Conservation (phyloP, 2,113 vertebrate species). For the Podarcis muralis region DNA sequence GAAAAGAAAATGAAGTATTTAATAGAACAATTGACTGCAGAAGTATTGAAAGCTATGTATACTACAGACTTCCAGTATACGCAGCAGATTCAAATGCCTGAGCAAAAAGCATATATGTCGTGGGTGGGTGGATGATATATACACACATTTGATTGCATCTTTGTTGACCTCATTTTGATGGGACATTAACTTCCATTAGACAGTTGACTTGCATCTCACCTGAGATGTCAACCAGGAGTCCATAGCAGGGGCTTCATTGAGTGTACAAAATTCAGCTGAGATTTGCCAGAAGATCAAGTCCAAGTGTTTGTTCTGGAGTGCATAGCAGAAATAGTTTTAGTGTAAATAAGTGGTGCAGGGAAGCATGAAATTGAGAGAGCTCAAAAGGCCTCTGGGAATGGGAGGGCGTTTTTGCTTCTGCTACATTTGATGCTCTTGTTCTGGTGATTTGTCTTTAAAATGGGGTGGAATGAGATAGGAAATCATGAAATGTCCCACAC, state of each 20-base stretch:
- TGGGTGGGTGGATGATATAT: conserved; percentile 19
- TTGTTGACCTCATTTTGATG: conserved; percentile 66
- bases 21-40: not conserved
- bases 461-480: conserved; percentile 53
- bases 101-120: conserved; percentile 36
- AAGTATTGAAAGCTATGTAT: not conserved
- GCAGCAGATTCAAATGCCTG: conserved; percentile 44
- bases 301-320: conserved; percentile 72
- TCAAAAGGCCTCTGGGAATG: conserved; percentile 68
- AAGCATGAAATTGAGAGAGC: conserved; percentile 83
- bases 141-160: conserved; percentile 56
- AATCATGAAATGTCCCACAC: conserved; percentile 57
- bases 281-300: conserved; percentile 68
- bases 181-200: conserved; percentile 74
- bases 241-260: conserved; percentile 54
- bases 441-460: conserved; percentile 71
- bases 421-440: conserved; percentile 63
- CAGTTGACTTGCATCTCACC: conserved; percentile 66
- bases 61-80: not conserved
- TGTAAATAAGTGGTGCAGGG: conserved; percentile 78
- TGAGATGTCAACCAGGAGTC: conserved; percentile 55
- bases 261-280: conserved; percentile 57
- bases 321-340: conserved; percentile 70
- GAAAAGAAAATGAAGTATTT: not conserved
- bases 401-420: conserved; percentile 65